phyloP scores from a whole-genome alignment of 2,797 vertebrate species.

The Ateles fusciceps region DNA sequence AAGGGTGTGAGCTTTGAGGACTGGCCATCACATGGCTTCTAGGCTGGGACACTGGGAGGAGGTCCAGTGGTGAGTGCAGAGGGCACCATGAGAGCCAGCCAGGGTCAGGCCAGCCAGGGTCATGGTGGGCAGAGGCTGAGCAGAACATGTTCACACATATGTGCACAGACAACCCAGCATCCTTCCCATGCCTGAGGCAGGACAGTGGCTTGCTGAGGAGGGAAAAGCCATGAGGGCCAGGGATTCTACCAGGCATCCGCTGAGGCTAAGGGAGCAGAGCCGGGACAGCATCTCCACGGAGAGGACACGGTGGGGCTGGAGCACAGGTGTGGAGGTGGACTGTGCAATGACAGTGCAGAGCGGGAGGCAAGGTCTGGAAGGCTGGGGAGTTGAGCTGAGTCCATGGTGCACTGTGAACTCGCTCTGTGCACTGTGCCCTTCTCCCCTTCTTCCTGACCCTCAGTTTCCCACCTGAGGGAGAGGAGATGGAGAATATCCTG shows the following conservation, averaged over 20 bases:
- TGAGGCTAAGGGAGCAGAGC: not conserved
- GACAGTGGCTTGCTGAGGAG: not conserved
- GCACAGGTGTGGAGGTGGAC: not conserved
- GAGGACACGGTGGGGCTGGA: not conserved
- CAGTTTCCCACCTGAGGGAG: not conserved
- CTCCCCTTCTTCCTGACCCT: not conserved
- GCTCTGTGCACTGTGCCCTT: not conserved
- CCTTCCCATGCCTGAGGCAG: not conserved
- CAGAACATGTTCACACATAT: not conserved
- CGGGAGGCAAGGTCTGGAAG: not conserved
- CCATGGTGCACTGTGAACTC: not conserved
- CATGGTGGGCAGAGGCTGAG: not conserved
- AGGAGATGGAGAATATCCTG: not conserved
- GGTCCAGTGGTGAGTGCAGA: not conserved
- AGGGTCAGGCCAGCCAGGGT: not conserved
- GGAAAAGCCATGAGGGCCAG: not conserved
- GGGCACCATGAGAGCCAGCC: not conserved
- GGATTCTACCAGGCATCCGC: not conserved
- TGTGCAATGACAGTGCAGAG: not conserved
- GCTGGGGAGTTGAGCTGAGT: not conserved
- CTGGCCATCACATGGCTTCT: not conserved
- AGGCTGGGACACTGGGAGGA: not conserved
- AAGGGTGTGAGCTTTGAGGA: conserved; percentile 21
- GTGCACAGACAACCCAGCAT: not conserved
- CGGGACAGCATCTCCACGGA: not conserved